A percentile compares a stretch with the other conserved stretches of the same genome.
These are phyloP conservation scores for Onthophagus taurus DNA, from an alignment of 1,140 invertebrate species.

Conservation along the genomic window DNA sequence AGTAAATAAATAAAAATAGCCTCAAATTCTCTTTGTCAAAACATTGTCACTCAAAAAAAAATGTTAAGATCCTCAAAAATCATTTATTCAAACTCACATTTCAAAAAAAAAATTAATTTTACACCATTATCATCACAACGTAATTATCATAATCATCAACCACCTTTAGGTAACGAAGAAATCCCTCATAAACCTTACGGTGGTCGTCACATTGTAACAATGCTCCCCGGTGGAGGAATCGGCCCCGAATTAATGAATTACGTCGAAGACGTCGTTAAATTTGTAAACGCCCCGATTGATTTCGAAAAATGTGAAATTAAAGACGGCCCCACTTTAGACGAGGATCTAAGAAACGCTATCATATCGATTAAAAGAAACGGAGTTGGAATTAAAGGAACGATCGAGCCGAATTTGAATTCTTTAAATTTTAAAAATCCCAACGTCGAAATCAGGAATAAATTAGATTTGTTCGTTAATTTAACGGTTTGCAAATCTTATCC, in stretches of 20 bases:
- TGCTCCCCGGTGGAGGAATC: slow-evolving; percentile 49
- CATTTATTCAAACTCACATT: too few species aligned
- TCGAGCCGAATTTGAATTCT: slow-evolving; percentile 6
- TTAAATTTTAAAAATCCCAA: slow-evolving; percentile 11
- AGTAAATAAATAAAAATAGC: too few species aligned
- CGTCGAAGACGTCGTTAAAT: slow-evolving; percentile 44
- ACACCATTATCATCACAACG: too few species aligned
- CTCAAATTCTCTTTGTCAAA: too few species aligned
- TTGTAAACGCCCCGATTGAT: slow-evolving; percentile 52
- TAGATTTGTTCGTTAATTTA: slow-evolving; percentile 59
- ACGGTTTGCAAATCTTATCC: slow-evolving; percentile 51
- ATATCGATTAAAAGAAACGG: slow-evolving; percentile 56
- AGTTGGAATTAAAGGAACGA: slow-evolving; percentile 47
- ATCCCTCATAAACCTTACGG: slow-evolving; percentile 38
- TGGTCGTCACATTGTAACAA: slow-evolving; percentile 46
- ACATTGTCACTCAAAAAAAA: too few species aligned
- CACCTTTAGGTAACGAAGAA: neutral
- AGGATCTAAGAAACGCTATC: slow-evolving; percentile 47
- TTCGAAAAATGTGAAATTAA: slow-evolving; percentile 48
- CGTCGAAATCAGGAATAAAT: slow-evolving; percentile 32
- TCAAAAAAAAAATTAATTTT: too few species aligned
- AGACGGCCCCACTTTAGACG: slow-evolving; percentile 30
- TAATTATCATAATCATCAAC: too few species aligned
- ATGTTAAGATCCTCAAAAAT: too few species aligned
- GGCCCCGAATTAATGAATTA: slow-evolving; percentile 48